Evolutionary conservation across 2,797 vertebrate genomes (phyloP), one percentile per base, ranked within the genome.

Genomic region (Pterois miles): DNA sequence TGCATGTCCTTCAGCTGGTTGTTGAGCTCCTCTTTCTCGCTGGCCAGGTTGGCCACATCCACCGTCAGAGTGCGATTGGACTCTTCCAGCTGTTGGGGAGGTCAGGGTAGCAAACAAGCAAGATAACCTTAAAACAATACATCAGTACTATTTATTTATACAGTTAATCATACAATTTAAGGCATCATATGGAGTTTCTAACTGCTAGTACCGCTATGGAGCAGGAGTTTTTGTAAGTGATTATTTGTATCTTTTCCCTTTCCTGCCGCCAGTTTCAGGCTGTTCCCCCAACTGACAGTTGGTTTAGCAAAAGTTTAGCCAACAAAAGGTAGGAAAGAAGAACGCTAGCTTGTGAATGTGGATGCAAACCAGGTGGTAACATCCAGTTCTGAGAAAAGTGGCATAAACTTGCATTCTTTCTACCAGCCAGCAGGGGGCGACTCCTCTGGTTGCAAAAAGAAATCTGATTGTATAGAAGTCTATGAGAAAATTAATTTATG

Each of bases 21-120:
- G 93, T 99, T 99, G 74, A 99, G 92, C 34, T 99, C 98, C 90
- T 98, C 98, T 76, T 99, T 99, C 94, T 99, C 98, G 59, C 94
- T 97, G 73, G 98, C 97, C 83, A 99, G 96, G 88, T 98, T 99
- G 68, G 94, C 97, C 65, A 99, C 98, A 73, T 99, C 98, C 82
- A 95, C 96, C 0, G 98, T 99, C 82, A 99, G 92, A 3, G 97
- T 99, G 88, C 97, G 97, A 69, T 99, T 99, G 3, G 98, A 97
- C 93, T 99, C 98, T 83, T 99, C 98, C 89, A 99, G 90, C 98
- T 99, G 86, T 70, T 68, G 23, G 33, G 63, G 13, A 1, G 31
- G 62, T 33, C 9, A 57, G 33, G 13, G 23, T 6, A 16, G 31
- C 25, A 31, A 52, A 4, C 14, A 50, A 31, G 36, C 36, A 40